Percentiles rank a stretch among this genome's conserved stretches.
Evolutionary conservation across 2,113 vertebrate genomes (phyloP).

Genomic region (Oostethus manadensis): DNA sequence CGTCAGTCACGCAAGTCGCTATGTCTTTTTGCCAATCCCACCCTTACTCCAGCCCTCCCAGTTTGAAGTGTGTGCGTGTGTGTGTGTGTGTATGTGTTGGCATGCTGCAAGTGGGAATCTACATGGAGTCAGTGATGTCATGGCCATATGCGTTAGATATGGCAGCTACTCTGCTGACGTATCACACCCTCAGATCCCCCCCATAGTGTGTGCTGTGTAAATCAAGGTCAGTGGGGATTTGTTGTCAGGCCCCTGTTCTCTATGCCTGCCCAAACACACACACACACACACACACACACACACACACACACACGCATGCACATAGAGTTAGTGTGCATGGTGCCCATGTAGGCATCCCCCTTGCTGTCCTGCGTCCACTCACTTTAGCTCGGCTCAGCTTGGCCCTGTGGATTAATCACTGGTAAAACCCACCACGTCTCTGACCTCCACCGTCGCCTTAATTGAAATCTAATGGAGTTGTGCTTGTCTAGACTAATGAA

Average conservation of each 20-base stretch:
- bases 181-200: not conserved
- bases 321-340: slow-evolving; percentile 25
- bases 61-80: not conserved
- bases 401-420: slow-evolving; percentile 70
- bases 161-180: slow-evolving; percentile 14
- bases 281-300: too few species aligned
- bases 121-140: slow-evolving; percentile 13
- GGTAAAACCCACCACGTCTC: slow-evolving; percentile 62
- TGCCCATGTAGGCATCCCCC: slow-evolving; percentile 40
- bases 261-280: slow-evolving; percentile 7
- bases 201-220: slow-evolving; percentile 40
- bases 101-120: slow-evolving; percentile 1
- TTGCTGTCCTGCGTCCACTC: slow-evolving; percentile 39
- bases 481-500: slow-evolving; percentile 77
- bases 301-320: too few species aligned
- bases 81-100: not conserved
- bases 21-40: slow-evolving; percentile 17
- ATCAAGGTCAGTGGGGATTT: slow-evolving; percentile 71
- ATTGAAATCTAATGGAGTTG: slow-evolving; percentile 80
- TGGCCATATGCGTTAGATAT: slow-evolving; percentile 38
- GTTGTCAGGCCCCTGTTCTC: slow-evolving; percentile 38
- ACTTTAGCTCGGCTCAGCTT: slow-evolving; percentile 58
- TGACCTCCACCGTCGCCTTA: slow-evolving; percentile 73
- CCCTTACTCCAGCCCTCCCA: slow-evolving; percentile 20
- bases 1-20: slow-evolving; percentile 43